Evolutionary conservation across 2,888 invertebrate species (phyloP).

Genomic region (Morpho achilles): DNA sequence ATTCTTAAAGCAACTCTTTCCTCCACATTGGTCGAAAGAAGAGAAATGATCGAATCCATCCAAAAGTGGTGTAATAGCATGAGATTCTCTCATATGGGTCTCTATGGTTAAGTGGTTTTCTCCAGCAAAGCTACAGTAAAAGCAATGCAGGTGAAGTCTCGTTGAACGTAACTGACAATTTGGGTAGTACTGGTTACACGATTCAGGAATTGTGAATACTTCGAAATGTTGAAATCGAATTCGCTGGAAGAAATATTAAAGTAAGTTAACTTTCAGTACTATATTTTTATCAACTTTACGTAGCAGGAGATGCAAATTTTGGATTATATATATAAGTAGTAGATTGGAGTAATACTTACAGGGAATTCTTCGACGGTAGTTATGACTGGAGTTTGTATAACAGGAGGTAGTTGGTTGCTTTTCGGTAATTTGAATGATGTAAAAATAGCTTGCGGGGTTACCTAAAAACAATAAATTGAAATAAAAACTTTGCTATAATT

Average conservation of each 20-base stretch:
- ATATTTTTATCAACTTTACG: not conserved
- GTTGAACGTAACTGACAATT: conserved; percentile 84
- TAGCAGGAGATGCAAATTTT: not conserved
- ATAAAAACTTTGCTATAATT: too few relatives aligned
- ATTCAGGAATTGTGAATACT: conserved; percentile 78
- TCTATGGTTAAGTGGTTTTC: conserved; percentile 88
- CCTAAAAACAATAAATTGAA: conserved; percentile 46
- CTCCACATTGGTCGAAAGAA: conserved; percentile 72
- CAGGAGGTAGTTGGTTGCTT: conserved; percentile 67
- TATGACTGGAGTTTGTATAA: conserved; percentile 61
- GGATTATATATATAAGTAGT: not conserved
- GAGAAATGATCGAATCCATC: conserved; percentile 92
- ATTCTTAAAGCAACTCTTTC: conserved; percentile 72
- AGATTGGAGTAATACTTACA: conserved; percentile 41
- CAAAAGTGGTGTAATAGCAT: conserved; percentile 88
- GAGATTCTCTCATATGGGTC: conserved; percentile 91
- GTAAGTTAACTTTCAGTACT: not conserved
- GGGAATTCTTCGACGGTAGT: conserved; percentile 70
- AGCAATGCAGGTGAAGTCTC: conserved; percentile 91
- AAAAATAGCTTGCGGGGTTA: conserved; percentile 93
- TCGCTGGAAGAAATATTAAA: conserved; percentile 49
- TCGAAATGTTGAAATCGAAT: conserved; percentile 82
- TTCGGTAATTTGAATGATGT: conserved; percentile 96
- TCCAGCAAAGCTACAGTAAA: conserved; percentile 91
- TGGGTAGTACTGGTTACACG: conserved; percentile 83